A percentile compares a stretch with the other conserved stretches of the same genome.
Conservation (phyloP, 2,797 vertebrate species). For the Esox lucius region DNA sequence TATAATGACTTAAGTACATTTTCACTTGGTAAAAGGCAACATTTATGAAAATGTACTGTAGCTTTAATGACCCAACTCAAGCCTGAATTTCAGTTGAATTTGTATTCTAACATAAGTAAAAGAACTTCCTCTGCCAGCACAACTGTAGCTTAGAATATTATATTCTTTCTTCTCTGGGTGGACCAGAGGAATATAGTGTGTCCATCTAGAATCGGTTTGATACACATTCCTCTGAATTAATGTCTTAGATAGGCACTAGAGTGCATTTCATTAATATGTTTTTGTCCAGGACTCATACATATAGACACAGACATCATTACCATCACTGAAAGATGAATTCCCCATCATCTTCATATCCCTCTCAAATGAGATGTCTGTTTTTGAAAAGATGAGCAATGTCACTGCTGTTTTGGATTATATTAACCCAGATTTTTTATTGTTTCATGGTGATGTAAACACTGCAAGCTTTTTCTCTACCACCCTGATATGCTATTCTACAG, state of each 20-base stretch:
- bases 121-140: constrained; percentile 31
- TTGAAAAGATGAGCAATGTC: constrained; percentile 28
- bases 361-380: constrained; percentile 24
- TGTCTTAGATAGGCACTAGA: constrained; percentile 52
- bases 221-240: constrained; percentile 56
- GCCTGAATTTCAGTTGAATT: constrained; percentile 47
- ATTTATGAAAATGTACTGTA: background rate
- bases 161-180: constrained; percentile 35
- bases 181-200: constrained; percentile 47
- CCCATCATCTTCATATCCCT: constrained; percentile 2
- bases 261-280: constrained; percentile 21
- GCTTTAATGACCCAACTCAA: constrained; percentile 26
- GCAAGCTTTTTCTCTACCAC: constrained; percentile 63
- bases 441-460: constrained; percentile 62
- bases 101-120: constrained; percentile 50
- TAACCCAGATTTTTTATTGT: constrained; percentile 57
- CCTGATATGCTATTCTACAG: constrained; percentile 53
- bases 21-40: constrained; percentile 15
- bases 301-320: constrained; percentile 17
- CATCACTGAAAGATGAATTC: constrained; percentile 12
- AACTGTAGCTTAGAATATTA: constrained; percentile 29
- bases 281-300: background rate
- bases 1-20: constrained; percentile 42
- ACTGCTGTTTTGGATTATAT: constrained; percentile 52
- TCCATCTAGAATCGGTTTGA: constrained; percentile 57